Base-by-base conservation (phyloP, 2,113 vertebrate genomes). In the Accipiter cooperii region DNA sequence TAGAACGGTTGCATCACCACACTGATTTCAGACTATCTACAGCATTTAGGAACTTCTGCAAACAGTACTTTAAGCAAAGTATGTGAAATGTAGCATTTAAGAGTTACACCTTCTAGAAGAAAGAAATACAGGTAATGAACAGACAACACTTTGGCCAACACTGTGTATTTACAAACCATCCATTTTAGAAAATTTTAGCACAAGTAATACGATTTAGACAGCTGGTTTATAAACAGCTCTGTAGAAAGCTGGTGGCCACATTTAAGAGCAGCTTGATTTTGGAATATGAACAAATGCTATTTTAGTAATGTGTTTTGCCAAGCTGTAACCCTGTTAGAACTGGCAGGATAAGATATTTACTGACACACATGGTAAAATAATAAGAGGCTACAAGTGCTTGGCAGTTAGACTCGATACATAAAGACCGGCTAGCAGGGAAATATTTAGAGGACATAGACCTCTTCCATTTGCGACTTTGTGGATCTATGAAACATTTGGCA, bases 271-370 rank as follows among this genome's bases (percentile, higher is more conserved):
- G 66, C 36, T 65, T 49, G 54, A 84, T 92, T 92, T 80, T 63
- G 82, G 80, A 70, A 8, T 3, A 49, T 7, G 76, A 92, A 89
- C 55, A 1, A 90, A 69, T 86, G 60, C 68, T 97, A 87, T 96
- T 95, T 95, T 42, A 70, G 79, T 38, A 31, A 49, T 19, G 82
- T 79, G 71, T 77, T 77, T 90, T 96, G 83, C 68, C 64, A 95
- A 90, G 91, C 83, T 77, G 46, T 36, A 84, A 76, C 79, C 36
- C 90, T 76, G 86, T 58, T 61, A 90, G 79, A 90, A 83, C 83
- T 93, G 95, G 76, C 93, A 95, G 86, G 76, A 11, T 60, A 73
- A 96, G 75, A 83, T 74, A 92, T 89, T 96, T 96, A 96, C 93
- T 83, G 83, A 83, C 81, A 95, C 6, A 9, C 61, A 82, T 13